These are phyloP conservation scores for Epistrophe eligans DNA, from an alignment of 2,888 invertebrate genomes.

Conservation along the genomic window DNA sequence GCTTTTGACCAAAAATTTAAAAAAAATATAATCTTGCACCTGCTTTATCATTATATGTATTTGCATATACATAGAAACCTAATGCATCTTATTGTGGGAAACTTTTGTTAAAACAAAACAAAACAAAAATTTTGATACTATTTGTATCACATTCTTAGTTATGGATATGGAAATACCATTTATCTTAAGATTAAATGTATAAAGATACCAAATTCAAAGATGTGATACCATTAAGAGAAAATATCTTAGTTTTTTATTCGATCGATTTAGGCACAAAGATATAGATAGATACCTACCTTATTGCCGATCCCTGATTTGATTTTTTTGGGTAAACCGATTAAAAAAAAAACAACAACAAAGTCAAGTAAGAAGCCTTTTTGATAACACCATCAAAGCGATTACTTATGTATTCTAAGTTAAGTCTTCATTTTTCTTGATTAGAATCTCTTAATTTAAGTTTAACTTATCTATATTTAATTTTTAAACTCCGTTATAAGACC, in stretches of 20 bases:
- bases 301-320: conserved; percentile 26
- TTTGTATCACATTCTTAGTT: conserved; percentile 43
- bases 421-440: conserved; percentile 18
- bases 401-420: neutral
- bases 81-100: conserved; percentile 15
- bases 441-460: conserved; percentile 13
- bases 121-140: neutral
- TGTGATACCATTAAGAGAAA: conserved; percentile 38
- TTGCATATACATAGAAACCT: neutral
- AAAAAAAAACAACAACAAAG: neutral
- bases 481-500: conserved; percentile 1
- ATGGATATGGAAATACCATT: conserved; percentile 12
- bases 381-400: neutral
- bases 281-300: neutral
- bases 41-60: neutral
- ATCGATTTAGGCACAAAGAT: neutral
- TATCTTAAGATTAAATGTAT: conserved; percentile 35
- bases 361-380: neutral
- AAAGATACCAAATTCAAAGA: neutral
- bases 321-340: conserved; percentile 34
- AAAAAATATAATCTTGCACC: neutral
- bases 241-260: conserved; percentile 30
- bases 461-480: neutral
- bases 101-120: neutral
- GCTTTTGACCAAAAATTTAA: neutral